These are phyloP conservation scores for Ormyrus labotus DNA, from an alignment of 2,888 invertebrate species.

Conservation along the genomic window DNA sequence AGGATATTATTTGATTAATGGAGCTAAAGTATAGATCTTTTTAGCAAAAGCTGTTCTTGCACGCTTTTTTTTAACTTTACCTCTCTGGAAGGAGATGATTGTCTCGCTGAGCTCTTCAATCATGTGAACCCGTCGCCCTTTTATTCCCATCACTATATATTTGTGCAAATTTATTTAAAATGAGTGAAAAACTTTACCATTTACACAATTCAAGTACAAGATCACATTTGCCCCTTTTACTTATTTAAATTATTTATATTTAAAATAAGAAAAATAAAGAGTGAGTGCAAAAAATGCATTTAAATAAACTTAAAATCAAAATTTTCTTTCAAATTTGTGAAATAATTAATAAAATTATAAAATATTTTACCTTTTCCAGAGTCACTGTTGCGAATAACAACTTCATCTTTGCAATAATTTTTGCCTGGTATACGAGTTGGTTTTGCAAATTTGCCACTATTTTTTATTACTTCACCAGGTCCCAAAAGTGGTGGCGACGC, in stretches of 20 bases:
- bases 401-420: constrained; percentile 96
- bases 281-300: constrained; percentile 4
- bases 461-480: constrained; percentile 91
- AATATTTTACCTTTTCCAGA: constrained; percentile 92
- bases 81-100: constrained; percentile 99
- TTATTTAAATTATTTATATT: background rate
- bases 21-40: constrained; percentile 40
- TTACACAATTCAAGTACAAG: constrained; percentile 43
- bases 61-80: constrained; percentile 80
- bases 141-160: constrained; percentile 96
- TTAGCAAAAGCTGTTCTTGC: constrained; percentile 63
- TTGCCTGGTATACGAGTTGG: constrained; percentile 94
- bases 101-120: constrained; percentile 99
- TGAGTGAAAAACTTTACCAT: constrained; percentile 33
- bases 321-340: background rate
- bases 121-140: constrained; percentile 98
- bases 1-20: constrained; percentile 43
- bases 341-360: constrained; percentile 7
- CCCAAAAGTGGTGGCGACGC: constrained; percentile 80
- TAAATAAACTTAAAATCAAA: constrained; percentile 14
- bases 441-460: constrained; percentile 91
- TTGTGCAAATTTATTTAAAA: constrained; percentile 67
- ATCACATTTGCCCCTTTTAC: constrained; percentile 16
- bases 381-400: constrained; percentile 95
- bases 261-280: constrained; percentile 22